Conservation (phyloP, 2,888 invertebrate species). For the Clusia tigrina region DNA sequence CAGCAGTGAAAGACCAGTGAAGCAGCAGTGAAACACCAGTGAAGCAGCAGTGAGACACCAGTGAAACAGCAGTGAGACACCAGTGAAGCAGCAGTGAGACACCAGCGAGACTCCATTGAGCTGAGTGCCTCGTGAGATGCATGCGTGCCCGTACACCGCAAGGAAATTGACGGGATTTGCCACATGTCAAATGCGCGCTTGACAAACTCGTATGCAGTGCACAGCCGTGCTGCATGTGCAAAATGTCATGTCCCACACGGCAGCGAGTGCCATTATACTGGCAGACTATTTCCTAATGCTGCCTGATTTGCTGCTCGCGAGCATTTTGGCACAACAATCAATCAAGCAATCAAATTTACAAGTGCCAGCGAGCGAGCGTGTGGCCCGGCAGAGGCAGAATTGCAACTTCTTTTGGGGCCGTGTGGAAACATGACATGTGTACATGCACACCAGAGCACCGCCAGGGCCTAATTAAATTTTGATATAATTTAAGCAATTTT, state of each 20-base stretch:
- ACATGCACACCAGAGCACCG: no score
- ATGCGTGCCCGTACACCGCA: not conserved
- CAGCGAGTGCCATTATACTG: no score
- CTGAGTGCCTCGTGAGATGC: not conserved
- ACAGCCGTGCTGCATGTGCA: not conserved
- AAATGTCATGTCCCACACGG: constrained; percentile 1
- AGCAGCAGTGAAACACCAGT: not conserved
- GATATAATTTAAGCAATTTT: no score
- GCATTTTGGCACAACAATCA: constrained; percentile 6
- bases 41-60: not conserved
- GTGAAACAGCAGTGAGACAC: no score
- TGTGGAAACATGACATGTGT: not conserved
- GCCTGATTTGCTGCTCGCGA: not conserved
- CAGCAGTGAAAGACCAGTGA: no score
- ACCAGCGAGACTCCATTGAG: not conserved
- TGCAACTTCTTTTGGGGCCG: not conserved
- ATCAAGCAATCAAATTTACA: not conserved
- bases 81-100: not conserved
- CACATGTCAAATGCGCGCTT: not conserved
- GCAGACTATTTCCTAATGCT: not conserved
- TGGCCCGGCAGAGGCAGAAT: no score
- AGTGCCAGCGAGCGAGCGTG: not conserved
- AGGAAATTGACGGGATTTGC: not conserved
- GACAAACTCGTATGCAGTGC: not conserved
- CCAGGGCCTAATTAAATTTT: no score